Conservation (phyloP, 2,113 vertebrate species). For the Engystomops pustulosus region DNA sequence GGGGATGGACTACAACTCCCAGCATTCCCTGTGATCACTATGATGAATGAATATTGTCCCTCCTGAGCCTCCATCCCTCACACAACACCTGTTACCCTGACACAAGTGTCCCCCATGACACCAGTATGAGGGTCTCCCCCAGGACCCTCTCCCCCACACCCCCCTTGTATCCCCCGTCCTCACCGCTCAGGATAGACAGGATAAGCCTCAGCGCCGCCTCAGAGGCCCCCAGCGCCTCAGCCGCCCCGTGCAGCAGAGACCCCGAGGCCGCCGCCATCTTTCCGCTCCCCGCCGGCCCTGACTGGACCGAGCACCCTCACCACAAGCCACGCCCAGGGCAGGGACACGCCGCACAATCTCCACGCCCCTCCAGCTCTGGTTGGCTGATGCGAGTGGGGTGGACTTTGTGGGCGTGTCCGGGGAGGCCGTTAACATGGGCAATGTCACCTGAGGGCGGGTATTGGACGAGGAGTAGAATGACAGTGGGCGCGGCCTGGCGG, state of each 20-base stretch:
- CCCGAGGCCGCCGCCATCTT: slow-evolving; percentile 57
- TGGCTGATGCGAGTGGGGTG: neutral
- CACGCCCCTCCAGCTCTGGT: slow-evolving; percentile 1
- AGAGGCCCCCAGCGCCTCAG: slow-evolving; percentile 85
- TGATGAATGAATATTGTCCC: neutral
- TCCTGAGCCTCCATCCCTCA: neutral
- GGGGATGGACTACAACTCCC: too few species aligned
- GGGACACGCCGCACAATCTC: neutral
- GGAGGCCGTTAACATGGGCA: slow-evolving; percentile 17
- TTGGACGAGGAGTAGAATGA: neutral
- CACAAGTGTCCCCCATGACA: neutral
- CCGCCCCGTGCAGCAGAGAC: slow-evolving; percentile 70
- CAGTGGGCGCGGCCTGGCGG: neutral
- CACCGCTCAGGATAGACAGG: slow-evolving; percentile 88
- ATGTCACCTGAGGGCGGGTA: slow-evolving; percentile 34
- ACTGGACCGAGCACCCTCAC: slow-evolving; percentile 27
- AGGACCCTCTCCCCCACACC: neutral
- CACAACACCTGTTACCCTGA: neutral
- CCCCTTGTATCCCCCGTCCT: slow-evolving; percentile 62
- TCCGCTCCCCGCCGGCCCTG: slow-evolving; percentile 35
- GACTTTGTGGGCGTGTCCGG: slow-evolving; percentile 45
- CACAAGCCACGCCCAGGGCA: slow-evolving; percentile 55
- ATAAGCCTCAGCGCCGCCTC: slow-evolving; percentile 91
- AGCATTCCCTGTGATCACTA: too few species aligned
- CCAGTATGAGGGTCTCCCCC: neutral